Conservation (phyloP, 2,888 invertebrate genomes). For the Melanargia galathea region DNA sequence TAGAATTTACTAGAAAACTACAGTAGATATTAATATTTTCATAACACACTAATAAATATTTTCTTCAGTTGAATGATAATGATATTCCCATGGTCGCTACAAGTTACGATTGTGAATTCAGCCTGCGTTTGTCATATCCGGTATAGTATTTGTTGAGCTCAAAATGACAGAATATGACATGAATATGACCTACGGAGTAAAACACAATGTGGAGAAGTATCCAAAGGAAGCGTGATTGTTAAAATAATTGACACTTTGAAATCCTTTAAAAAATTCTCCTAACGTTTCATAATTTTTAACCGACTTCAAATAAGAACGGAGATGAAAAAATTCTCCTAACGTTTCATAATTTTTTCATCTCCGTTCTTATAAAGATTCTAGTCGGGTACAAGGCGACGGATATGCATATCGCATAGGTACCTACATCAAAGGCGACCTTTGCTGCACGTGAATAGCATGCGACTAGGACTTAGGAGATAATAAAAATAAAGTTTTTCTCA, state of each 20-base stretch:
- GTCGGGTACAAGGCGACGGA: conserved; percentile 57
- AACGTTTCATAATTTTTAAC: not conserved
- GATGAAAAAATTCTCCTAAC: not conserved
- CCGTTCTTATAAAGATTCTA: conserved; percentile 54
- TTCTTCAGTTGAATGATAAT: not conserved
- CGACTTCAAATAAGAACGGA: no score
- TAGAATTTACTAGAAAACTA: not conserved
- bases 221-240: not conserved
- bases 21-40: not conserved
- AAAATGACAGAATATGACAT: conserved; percentile 4
- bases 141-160: conserved; percentile 12
- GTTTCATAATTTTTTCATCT: not conserved
- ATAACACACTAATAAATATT: conserved; percentile 1
- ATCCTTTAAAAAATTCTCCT: no score
- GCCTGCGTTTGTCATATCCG: conserved; percentile 16
- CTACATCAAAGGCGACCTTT: conserved; percentile 58
- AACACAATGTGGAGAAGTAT: conserved; percentile 1
- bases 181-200: not conserved
- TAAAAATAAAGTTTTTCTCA: not conserved
- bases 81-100: not conserved
- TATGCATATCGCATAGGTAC: conserved; percentile 46
- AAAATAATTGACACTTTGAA: not conserved
- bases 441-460: conserved; percentile 47
- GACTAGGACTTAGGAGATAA: no score
- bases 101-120: conserved; percentile 5